Percentiles rank a stretch among this genome's conserved stretches.
These are phyloP conservation scores for Callimorpha dominula DNA, from an alignment of 2,888 invertebrate genomes.

Conservation along the genomic window DNA sequence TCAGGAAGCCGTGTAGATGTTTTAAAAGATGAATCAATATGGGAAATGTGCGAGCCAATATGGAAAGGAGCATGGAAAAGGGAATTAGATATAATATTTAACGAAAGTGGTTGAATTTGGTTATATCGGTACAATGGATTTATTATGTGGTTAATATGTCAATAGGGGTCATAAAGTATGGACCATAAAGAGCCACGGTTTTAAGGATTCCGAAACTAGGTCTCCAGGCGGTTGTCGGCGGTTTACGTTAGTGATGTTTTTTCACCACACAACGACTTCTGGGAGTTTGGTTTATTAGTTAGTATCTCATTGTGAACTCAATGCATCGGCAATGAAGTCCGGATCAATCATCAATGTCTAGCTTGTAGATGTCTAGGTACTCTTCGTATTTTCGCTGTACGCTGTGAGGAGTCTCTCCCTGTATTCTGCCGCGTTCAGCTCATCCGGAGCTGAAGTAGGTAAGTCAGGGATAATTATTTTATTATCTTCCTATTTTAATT, in stretches of 20 bases:
- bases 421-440: constrained; percentile 77
- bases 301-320: too few relatives aligned
- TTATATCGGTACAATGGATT: not conserved
- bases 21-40: constrained; percentile 47
- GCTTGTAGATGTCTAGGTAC: constrained; percentile 87
- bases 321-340: too few relatives aligned
- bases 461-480: not conserved
- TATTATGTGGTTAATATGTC: not conserved
- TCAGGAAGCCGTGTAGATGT: constrained; percentile 52
- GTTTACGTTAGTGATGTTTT: too few relatives aligned
- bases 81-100: not conserved
- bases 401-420: constrained; percentile 88
- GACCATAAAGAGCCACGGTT: too few relatives aligned
- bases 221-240: too few relatives aligned
- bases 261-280: too few relatives aligned
- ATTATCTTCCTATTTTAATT: too few relatives aligned
- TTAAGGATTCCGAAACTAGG: too few relatives aligned
- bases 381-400: constrained; percentile 89
- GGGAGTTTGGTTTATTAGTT: too few relatives aligned
- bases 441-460: constrained; percentile 73
- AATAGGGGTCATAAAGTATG: too few relatives aligned
- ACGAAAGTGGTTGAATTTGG: not conserved
- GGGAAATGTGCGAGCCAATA: not conserved
- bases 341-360: constrained; percentile 82
- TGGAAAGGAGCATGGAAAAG: not conserved